Conservation (phyloP, 2,113 vertebrate species). For the Campylomormyrus tamandua region DNA sequence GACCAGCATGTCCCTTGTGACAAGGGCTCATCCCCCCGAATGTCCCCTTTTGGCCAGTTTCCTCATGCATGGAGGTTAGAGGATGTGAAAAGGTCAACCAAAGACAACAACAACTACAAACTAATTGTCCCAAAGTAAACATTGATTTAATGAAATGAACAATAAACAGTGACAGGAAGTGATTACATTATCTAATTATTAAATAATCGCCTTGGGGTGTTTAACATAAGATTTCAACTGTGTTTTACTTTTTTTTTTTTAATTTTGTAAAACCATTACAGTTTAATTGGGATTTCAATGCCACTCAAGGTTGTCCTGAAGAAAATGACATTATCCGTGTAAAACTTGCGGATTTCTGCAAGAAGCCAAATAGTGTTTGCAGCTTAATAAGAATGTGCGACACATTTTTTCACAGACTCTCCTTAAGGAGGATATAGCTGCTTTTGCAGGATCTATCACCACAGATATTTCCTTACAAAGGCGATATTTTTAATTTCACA, state of each 20-base stretch:
- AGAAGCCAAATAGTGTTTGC: background rate
- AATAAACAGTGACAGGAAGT: conserved; percentile 16
- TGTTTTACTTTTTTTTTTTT: conserved; percentile 2
- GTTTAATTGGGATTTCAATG: conserved; percentile 10
- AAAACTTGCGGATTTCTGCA: background rate
- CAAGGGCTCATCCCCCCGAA: background rate
- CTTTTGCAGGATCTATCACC: conserved; percentile 3
- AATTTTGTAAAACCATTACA: conserved; percentile 3
- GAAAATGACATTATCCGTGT: background rate
- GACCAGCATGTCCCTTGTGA: background rate
- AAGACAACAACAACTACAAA: conserved; percentile 7
- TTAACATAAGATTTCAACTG: conserved; percentile 15
- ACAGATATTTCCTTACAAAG: background rate
- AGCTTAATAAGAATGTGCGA: background rate
- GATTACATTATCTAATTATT: conserved; percentile 9
- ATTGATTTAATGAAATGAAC: conserved; percentile 19
- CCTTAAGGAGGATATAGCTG: background rate
- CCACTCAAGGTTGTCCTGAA: conserved; percentile 5
- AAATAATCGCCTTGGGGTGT: conserved; percentile 16
- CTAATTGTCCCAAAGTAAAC: conserved; percentile 14
- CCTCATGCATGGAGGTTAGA: background rate
- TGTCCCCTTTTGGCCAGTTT: background rate
- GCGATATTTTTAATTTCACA: conserved; percentile 7
- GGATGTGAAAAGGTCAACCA: background rate
- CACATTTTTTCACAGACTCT: conserved; percentile 2